Base-by-base conservation (phyloP, 23 tunicate species). In the Ciona savignyi region DNA sequence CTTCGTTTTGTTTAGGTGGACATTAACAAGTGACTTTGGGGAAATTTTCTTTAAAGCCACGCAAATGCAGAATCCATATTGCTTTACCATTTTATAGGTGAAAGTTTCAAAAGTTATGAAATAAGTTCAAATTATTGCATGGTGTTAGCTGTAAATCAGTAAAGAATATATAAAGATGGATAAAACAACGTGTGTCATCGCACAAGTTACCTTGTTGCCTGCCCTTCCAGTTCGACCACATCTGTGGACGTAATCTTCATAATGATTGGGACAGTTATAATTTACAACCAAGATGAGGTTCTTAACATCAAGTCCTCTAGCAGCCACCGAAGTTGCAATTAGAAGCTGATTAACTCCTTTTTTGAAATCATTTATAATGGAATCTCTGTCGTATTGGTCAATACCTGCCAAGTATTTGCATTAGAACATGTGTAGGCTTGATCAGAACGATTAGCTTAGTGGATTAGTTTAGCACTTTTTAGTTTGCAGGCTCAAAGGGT, bases 191-290 rank as follows among this genome's bases (percentile, higher is more conserved):
- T n/a, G n/a, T n/a, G n/a, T n/a, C n/a, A n/a, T n/a, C n/a, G n/a
- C n/a, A n/a, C 56, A 42, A 42, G 22, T 25, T 67, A 86, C 97
- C 72, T 95, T 95, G 35, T 81, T 77, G 23, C 99, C 99, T 29
- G 99, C 99, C 2, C 99, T 87, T 0, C 99, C 99, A 30, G 99
- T 95, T 23, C 99, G 65, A 0, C 99, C 99, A 73, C 99, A 95
- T 25, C 99, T 66, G 72, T 95, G 99, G 29, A 95, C 99, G 60
- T 95, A 95, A 70, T 95, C 99, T 65, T 95, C 99, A 65, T 95
- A 95, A 63, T 95, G 99, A 83, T 95, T 95, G 25, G 99, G 99
- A 61, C 99, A 95, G 56, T 83, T 75, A 51, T 76, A 95, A 67
- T 95, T 95, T 25, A 95, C 87, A 25, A 95, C 99, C 35, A 95